Percentiles rank a stretch among this genome's conserved stretches.
Conservation (phyloP, 2,888 invertebrate genomes). For the Ennomos erosarius region DNA sequence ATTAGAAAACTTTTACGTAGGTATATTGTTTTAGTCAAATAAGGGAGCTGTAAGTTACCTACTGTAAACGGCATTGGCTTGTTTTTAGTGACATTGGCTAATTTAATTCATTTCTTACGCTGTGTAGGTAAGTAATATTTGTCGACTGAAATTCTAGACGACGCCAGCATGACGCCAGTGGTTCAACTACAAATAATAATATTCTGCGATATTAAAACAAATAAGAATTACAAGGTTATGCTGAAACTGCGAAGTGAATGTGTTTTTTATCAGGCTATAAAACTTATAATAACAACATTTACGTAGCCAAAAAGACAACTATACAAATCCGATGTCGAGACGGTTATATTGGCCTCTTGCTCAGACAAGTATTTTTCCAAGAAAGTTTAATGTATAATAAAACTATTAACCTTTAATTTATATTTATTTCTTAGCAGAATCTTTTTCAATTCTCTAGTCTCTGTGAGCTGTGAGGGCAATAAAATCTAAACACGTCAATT, state of each 20-base stretch:
- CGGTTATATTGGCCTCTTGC: not conserved
- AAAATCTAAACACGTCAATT: no score
- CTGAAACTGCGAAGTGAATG: not conserved
- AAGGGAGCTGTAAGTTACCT: not conserved
- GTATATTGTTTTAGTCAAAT: not conserved
- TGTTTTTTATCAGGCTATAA: slow-evolving; percentile 6
- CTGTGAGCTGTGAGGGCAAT: no score
- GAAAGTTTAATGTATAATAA: no score
- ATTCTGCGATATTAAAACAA: not conserved
- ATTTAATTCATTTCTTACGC: slow-evolving; percentile 1
- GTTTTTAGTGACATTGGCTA: slow-evolving; percentile 4
- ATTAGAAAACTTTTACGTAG: slow-evolving; percentile 11
- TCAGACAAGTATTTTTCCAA: no score
- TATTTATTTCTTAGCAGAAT: no score
- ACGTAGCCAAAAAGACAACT: not conserved
- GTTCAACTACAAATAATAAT: not conserved
- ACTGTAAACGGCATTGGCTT: slow-evolving; percentile 3
- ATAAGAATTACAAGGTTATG: not conserved
- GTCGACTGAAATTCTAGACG: slow-evolving; percentile 7
- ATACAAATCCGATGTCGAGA: not conserved
- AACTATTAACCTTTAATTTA: no score
- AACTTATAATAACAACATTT: slow-evolving; percentile 2
- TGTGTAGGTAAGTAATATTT: not conserved
- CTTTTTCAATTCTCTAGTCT: no score
- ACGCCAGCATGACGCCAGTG: not conserved